Evolutionary conservation across 2,113 vertebrate species (phyloP).

Genomic region (Parus major): DNA sequence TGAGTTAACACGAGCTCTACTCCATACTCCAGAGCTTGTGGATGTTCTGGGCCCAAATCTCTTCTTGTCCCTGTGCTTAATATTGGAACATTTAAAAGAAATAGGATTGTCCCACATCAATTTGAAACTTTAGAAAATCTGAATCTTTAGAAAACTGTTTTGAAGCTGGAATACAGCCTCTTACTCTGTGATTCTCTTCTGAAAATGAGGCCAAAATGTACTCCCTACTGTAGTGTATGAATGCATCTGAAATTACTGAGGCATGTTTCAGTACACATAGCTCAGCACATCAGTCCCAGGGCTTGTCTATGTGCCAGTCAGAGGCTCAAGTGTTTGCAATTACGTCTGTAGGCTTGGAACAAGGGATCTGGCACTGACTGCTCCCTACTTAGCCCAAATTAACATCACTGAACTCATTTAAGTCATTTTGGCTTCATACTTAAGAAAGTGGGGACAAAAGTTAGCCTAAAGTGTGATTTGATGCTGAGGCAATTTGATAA

Average conservation of each 20-base stretch:
- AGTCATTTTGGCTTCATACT: not conserved
- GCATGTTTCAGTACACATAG: not conserved
- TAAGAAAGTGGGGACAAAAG: not conserved
- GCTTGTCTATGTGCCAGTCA: not conserved
- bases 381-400: not conserved
- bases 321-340: not conserved
- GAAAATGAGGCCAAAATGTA: not conserved
- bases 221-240: not conserved
- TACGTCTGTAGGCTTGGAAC: not conserved
- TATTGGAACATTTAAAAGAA: not conserved
- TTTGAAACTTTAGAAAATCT: not conserved
- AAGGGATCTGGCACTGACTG: not conserved
- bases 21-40: rapidly evolving
- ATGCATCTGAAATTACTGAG: not conserved
- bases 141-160: not conserved
- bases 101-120: not conserved
- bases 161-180: not conserved
- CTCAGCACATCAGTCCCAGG: not conserved
- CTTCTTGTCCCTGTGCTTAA: not conserved
- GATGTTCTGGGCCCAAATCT: not conserved
- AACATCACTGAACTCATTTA: not conserved
- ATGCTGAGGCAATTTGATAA: not conserved
- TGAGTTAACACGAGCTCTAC: not conserved
- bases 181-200: not conserved
- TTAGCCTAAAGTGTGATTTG: not conserved